These are phyloP conservation scores for Geopemphigus sp. DNA, from an alignment of 1,140 invertebrate genomes.

Conservation along the genomic window DNA sequence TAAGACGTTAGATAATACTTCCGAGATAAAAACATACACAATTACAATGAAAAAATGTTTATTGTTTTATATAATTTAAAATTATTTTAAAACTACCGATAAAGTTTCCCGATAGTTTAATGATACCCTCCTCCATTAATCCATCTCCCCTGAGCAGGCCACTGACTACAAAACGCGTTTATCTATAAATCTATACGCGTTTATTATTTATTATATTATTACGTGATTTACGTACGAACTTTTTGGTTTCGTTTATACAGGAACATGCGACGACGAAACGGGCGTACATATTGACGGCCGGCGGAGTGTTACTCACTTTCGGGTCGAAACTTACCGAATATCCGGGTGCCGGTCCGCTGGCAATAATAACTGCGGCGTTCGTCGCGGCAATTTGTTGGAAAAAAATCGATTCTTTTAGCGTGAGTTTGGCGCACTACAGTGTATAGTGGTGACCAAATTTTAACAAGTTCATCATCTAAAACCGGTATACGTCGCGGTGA, in stretches of 20 bases:
- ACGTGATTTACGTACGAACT: no score
- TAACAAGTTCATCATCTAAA: not conserved
- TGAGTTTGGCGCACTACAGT: not conserved
- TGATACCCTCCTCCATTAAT: no score
- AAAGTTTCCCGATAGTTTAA: no score
- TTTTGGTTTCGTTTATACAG: slow-evolving; percentile 46
- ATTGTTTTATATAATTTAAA: no score
- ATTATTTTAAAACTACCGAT: no score
- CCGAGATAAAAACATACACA: no score
- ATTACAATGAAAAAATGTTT: no score
- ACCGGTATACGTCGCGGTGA: not conserved
- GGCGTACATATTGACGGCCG: slow-evolving; percentile 60
- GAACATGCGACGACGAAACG: slow-evolving; percentile 56
- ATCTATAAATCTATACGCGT: no score
- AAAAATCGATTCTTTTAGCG: slow-evolving; percentile 37
- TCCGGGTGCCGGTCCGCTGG: slow-evolving; percentile 65
- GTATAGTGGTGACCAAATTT: not conserved
- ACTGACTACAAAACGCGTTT: no score
- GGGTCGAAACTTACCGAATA: slow-evolving; percentile 62
- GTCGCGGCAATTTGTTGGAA: slow-evolving; percentile 61
- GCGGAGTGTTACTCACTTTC: slow-evolving; percentile 63
- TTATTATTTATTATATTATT: no score
- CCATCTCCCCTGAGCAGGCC: no score
- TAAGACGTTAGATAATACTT: no score
- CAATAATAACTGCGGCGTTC: slow-evolving; percentile 63